Conservation (phyloP, 2,888 invertebrate species). For the Agrilus biguttatus region DNA sequence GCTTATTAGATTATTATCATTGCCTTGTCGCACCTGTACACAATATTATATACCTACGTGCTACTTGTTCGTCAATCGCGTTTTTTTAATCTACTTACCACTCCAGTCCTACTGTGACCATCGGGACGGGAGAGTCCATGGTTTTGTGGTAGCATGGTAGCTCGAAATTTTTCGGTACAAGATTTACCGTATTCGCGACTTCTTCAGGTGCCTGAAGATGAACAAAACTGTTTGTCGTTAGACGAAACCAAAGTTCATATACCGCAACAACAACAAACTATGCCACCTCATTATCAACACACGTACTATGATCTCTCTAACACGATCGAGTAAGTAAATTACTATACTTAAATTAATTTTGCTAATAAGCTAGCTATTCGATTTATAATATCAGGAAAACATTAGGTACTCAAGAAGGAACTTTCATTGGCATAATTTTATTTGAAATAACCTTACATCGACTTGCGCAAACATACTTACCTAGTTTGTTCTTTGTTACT, state of each 20-base stretch:
- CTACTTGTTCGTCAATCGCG: too few species aligned
- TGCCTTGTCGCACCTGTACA: too few species aligned
- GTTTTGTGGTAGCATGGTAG: slow-evolving; percentile 20
- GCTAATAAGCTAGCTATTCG: neutral
- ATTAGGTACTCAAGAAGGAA: too few species aligned
- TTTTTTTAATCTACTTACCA: too few species aligned
- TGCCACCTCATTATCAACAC: slow-evolving; percentile 22
- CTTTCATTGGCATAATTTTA: neutral
- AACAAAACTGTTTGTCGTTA: slow-evolving; percentile 27
- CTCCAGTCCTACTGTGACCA: too few species aligned
- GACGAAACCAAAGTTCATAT: slow-evolving; percentile 29
- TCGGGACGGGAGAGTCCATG: too few species aligned
- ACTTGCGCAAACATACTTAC: neutral
- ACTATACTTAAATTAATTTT: slow-evolving; percentile 1
- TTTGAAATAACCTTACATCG: neutral
- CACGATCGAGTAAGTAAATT: slow-evolving; percentile 26
- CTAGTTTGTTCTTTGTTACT: neutral
- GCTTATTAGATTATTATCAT: too few species aligned
- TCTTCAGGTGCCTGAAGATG: slow-evolving; percentile 28
- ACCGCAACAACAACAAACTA: slow-evolving; percentile 14
- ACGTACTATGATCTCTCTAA: slow-evolving; percentile 27
- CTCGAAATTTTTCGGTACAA: slow-evolving; percentile 28
- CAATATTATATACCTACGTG: too few species aligned
- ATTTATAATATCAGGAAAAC: too few species aligned
- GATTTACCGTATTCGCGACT: slow-evolving; percentile 30